phyloP scores from a whole-genome alignment of 37 sponge, comb jelly and placozoan genomes.

The Theonella swinhoei region DNA sequence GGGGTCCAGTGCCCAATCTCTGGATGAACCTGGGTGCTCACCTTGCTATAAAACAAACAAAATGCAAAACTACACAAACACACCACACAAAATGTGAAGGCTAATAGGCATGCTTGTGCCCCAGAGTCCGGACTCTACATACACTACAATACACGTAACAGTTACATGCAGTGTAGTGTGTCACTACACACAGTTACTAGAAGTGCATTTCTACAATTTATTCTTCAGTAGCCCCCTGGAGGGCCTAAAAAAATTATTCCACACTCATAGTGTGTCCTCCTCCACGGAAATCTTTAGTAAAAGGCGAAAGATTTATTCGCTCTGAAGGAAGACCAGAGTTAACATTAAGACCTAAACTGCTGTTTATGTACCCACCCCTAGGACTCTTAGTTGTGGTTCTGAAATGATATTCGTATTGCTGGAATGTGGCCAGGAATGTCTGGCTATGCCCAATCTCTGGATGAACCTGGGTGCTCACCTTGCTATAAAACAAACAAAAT shows the following conservation, averaged over 20 bases:
- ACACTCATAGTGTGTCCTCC: conserved; percentile 19
- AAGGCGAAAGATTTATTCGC: conserved; percentile 47
- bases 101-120: no score
- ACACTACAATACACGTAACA: background rate
- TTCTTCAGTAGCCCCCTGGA: background rate
- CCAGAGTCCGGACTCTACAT: no score
- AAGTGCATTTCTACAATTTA: no score
- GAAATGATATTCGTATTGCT: background rate
- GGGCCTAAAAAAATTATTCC: conserved; percentile 22
- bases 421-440: no score
- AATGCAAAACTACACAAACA: background rate
- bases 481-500: conserved; percentile 22
- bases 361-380: background rate
- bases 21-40: conserved; percentile 48
- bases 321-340: conserved; percentile 51
- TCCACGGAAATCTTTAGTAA: conserved; percentile 71
- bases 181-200: no score
- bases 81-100: background rate
- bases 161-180: no score
- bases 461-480: conserved; percentile 46
- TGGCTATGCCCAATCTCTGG: conserved; percentile 77
- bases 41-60: conserved; percentile 39
- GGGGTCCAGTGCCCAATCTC: conserved; percentile 81
- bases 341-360: background rate
- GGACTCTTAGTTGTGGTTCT: background rate